These are phyloP conservation scores for Heptranchias perlo DNA, from an alignment of 2,113 vertebrate species.

Conservation along the genomic window DNA sequence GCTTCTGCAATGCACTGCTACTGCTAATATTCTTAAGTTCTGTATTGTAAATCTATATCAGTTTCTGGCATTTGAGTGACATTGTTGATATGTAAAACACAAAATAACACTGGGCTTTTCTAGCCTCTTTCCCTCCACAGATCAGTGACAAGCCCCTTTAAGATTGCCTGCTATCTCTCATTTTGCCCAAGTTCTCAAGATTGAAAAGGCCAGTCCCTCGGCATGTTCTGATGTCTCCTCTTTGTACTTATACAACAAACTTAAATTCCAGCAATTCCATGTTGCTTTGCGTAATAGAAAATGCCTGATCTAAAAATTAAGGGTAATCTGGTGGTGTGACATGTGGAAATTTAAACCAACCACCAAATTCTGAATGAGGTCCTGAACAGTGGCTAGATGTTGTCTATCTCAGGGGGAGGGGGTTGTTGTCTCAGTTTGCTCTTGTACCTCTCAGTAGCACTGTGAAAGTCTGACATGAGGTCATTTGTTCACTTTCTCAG, in stretches of 20 bases:
- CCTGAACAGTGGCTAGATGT: background rate
- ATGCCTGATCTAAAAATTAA: background rate
- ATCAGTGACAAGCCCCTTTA: too few relatives aligned
- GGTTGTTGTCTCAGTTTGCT: background rate
- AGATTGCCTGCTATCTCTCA: too few relatives aligned
- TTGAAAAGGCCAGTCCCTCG: too few relatives aligned
- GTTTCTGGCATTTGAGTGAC: too few relatives aligned
- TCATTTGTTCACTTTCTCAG: background rate
- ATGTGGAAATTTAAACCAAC: background rate
- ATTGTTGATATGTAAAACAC: too few relatives aligned
- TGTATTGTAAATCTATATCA: too few relatives aligned
- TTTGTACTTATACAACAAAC: background rate
- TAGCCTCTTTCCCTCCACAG: too few relatives aligned
- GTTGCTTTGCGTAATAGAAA: background rate
- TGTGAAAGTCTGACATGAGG: background rate
- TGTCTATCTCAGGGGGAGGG: background rate
- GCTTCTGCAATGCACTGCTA: background rate
- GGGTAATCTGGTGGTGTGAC: background rate
- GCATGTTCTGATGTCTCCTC: background rate
- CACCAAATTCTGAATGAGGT: background rate
- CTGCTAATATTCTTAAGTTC: too few relatives aligned
- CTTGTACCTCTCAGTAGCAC: background rate
- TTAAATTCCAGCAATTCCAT: background rate
- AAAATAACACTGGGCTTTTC: too few relatives aligned
- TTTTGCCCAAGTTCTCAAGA: too few relatives aligned